phyloP scores from a whole-genome alignment of 2,797 vertebrate genomes.

The Pygocentrus nattereri region DNA sequence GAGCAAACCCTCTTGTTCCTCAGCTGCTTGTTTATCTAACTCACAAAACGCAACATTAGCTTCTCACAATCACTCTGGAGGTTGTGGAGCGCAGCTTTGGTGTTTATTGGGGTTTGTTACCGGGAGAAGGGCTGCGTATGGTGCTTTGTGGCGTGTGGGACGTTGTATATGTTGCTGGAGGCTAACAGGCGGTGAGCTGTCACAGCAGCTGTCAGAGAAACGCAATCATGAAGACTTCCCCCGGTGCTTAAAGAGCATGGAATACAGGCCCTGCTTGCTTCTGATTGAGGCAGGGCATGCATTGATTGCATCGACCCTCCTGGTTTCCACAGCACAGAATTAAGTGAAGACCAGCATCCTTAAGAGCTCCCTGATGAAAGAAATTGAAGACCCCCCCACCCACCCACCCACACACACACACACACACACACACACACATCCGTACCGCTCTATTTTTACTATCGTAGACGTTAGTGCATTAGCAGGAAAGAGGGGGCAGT shows the following conservation, averaged over 20 bases:
- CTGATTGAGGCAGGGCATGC: constrained; percentile 49
- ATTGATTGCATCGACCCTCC: constrained; percentile 56
- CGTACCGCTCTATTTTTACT: constrained; percentile 34
- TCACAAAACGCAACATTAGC: constrained; percentile 14
- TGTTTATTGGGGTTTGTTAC: constrained; percentile 11
- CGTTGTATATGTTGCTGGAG: constrained; percentile 4
- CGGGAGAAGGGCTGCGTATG: not conserved
- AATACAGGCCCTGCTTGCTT: constrained; percentile 46
- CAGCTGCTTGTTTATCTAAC: not conserved
- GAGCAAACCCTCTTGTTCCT: not conserved
- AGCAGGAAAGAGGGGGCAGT: constrained; percentile 24
- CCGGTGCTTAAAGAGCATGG: constrained; percentile 46
- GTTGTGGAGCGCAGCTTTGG: not conserved
- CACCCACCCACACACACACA: constrained; percentile 11
- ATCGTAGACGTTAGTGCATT: constrained; percentile 46
- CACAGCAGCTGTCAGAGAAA: constrained; percentile 43
- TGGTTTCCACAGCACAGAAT: constrained; percentile 41
- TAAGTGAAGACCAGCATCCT: constrained; percentile 37
- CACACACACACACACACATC: too few species aligned
- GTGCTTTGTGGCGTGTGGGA: not conserved
- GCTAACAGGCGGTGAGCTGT: constrained; percentile 44
- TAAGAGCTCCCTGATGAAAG: constrained; percentile 46
- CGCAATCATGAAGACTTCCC: constrained; percentile 44
- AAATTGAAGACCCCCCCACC: constrained; percentile 18
- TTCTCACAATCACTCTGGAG: not conserved